These are phyloP conservation scores for Naso thynnoides DNA, from an alignment of 2,797 vertebrate genomes.

Conservation along the genomic window DNA sequence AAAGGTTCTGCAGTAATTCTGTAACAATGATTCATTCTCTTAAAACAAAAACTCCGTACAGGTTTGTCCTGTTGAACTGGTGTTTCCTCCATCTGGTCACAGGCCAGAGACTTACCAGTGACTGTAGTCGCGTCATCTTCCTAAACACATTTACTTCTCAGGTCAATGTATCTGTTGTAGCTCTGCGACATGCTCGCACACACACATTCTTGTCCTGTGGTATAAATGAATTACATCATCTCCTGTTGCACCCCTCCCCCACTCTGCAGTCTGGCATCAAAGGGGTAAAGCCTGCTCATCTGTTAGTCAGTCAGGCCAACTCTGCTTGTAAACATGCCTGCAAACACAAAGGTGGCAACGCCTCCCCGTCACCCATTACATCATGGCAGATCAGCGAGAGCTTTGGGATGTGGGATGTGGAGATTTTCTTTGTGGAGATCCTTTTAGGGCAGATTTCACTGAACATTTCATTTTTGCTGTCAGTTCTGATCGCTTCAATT, in stretches of 20 bases:
- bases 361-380: conserved; percentile 17
- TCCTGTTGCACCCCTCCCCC: conserved; percentile 54
- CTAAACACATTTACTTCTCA: not conserved
- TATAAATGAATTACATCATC: conserved; percentile 76
- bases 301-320: conserved; percentile 43
- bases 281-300: conserved; percentile 56
- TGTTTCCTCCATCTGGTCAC: not conserved
- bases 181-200: conserved; percentile 7
- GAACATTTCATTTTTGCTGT: not conserved
- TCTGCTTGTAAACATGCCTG: conserved; percentile 51
- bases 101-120: not conserved
- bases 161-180: conserved; percentile 10
- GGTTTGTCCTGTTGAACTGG: conserved; percentile 11
- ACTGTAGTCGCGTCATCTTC: not conserved
- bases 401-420: not conserved
- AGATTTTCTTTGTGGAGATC: not conserved
- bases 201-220: conserved; percentile 34
- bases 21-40: not conserved
- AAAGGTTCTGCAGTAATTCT: not conserved
- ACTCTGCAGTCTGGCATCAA: conserved; percentile 21
- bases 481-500: not conserved
- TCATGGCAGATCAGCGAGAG: conserved; percentile 10
- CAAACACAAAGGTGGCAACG: conserved; percentile 47
- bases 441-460: not conserved
- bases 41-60: not conserved